Evolutionary conservation across 1,140 invertebrate species (phyloP).

Genomic region (Pachypsylla venusta): DNA sequence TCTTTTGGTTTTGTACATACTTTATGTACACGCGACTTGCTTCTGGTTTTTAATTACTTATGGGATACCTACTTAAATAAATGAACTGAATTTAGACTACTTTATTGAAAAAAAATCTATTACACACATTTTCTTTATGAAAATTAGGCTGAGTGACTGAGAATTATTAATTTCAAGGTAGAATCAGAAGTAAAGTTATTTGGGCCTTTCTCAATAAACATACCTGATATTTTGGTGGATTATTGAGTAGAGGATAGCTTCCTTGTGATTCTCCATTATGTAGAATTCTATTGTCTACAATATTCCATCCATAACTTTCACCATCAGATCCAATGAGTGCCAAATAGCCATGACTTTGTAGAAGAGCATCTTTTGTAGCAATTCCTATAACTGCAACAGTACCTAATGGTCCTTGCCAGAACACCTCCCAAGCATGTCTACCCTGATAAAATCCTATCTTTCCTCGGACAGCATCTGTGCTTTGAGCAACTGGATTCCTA

Average conservation of each 20-base stretch:
- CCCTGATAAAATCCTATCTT: slow-evolving; percentile 90
- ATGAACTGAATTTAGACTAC: too few relatives aligned
- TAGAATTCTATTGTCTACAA: slow-evolving; percentile 92
- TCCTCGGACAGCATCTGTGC: slow-evolving; percentile 88
- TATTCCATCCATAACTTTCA: slow-evolving; percentile 98
- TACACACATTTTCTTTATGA: too few relatives aligned
- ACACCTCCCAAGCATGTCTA: slow-evolving; percentile 94
- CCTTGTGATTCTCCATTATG: slow-evolving; percentile 94
- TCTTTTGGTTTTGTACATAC: too few relatives aligned
- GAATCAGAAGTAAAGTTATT: too few relatives aligned
- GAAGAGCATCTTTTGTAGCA: slow-evolving; percentile 81
- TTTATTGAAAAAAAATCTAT: too few relatives aligned
- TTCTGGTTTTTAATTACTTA: too few relatives aligned
- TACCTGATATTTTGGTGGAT: slow-evolving; percentile 96
- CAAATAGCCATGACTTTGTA: slow-evolving; percentile 87
- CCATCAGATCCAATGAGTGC: slow-evolving; percentile 87
- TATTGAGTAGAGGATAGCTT: slow-evolving; percentile 88
- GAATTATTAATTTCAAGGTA: too few relatives aligned
- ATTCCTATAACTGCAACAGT: slow-evolving; percentile 91
- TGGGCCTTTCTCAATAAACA: too few relatives aligned
- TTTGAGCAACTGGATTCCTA: slow-evolving; percentile 93
- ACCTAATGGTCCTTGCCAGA: slow-evolving; percentile 96
- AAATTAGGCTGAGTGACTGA: too few relatives aligned
- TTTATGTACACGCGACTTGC: too few relatives aligned
- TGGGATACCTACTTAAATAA: too few relatives aligned